Percentiles rank a stretch among this genome's conserved stretches.
Conservation (phyloP, 2,888 invertebrate genomes). For the Eupeodes luniger region DNA sequence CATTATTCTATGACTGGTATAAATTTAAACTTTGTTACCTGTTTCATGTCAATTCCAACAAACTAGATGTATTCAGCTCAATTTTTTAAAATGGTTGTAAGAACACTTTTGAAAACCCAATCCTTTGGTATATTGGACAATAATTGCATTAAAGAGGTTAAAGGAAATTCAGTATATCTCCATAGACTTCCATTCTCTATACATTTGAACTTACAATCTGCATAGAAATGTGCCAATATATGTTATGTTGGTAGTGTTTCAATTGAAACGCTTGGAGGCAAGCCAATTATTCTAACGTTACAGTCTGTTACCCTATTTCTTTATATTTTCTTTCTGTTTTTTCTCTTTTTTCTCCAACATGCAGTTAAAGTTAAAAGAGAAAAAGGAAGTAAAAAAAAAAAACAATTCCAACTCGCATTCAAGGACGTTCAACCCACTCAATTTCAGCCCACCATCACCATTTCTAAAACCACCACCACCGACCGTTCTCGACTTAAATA, state of each 20-base stretch:
- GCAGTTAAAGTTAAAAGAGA: background rate
- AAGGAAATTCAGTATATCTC: slow-evolving; percentile 32
- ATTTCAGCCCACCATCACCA: slow-evolving; percentile 38
- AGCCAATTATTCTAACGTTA: slow-evolving; percentile 72
- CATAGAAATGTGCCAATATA: too few species aligned
- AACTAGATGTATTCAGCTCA: too few species aligned
- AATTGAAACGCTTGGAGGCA: slow-evolving; percentile 56
- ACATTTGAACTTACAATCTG: too few species aligned
- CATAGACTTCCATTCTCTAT: background rate
- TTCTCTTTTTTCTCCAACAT: background rate
- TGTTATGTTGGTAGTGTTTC: background rate
- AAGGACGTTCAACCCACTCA: slow-evolving; percentile 67
- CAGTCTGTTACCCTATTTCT: slow-evolving; percentile 38
- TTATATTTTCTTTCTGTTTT: slow-evolving; percentile 13
- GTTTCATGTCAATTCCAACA: too few species aligned
- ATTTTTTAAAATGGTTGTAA: too few species aligned
- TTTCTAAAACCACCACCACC: too few species aligned
- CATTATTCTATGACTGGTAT: too few species aligned
- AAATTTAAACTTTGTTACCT: too few species aligned
- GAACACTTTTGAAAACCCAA: background rate
- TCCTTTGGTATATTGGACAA: slow-evolving; percentile 45
- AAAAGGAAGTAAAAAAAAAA: background rate
- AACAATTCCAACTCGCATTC: slow-evolving; percentile 32
- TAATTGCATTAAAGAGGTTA: slow-evolving; percentile 61
- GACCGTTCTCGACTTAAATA: background rate